Evolutionary conservation across 2,888 invertebrate genomes (phyloP).

Genomic region (Dolichomitus sp.): DNA sequence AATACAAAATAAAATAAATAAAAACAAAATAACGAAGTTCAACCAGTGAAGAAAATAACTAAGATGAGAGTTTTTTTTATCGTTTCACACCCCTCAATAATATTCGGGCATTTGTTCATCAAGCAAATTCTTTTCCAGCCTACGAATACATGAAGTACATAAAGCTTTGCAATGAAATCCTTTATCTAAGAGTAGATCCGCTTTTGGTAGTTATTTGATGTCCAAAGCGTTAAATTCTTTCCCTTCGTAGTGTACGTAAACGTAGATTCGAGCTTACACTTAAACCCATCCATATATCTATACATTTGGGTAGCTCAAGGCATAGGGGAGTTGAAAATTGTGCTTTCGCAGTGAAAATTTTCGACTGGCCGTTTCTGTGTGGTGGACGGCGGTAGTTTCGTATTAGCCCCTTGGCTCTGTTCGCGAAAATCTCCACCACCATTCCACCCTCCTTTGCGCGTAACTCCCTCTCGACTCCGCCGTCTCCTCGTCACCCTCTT

Average conservation of each 20-base stretch:
- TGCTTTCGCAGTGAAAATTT: constrained; percentile 66
- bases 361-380: constrained; percentile 7
- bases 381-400: constrained; percentile 56
- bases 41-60: no score
- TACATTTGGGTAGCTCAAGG: constrained; percentile 18
- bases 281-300: neutral
- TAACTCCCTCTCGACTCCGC: constrained; percentile 45
- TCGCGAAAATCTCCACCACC: constrained; percentile 68
- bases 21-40: no score
- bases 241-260: neutral
- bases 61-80: no score
- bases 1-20: no score
- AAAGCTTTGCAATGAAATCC: neutral
- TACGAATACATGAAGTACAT: neutral
- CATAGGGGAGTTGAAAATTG: constrained; percentile 46
- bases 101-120: neutral
- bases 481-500: constrained; percentile 53
- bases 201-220: constrained; percentile 8
- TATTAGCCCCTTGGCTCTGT: constrained; percentile 76
- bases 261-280: neutral
- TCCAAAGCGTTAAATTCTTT: constrained; percentile 10
- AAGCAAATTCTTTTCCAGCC: neutral
- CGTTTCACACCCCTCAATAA: neutral
- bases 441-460: constrained; percentile 66
- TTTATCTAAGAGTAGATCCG: neutral